phyloP scores from a whole-genome alignment of 2,113 vertebrate genomes.

The Mormyrus lacerda region DNA sequence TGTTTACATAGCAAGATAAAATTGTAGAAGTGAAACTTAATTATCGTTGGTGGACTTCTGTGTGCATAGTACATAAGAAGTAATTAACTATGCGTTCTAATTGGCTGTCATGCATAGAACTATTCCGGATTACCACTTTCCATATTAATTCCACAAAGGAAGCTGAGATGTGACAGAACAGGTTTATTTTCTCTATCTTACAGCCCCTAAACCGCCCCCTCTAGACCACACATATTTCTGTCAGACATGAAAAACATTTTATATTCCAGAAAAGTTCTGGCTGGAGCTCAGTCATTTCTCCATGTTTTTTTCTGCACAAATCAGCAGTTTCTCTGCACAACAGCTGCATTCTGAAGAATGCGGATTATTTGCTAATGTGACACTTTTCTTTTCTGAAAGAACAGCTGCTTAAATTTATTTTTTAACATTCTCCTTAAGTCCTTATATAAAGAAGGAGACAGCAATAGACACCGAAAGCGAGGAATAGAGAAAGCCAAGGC shows the following conservation, averaged over 20 bases:
- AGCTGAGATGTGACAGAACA: neutral
- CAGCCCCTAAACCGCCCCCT: neutral
- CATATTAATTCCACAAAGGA: neutral
- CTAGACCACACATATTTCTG: neutral
- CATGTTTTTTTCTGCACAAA: neutral
- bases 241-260: neutral
- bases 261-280: neutral
- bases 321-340: neutral
- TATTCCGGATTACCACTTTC: neutral
- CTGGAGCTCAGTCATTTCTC: neutral
- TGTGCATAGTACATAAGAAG: neutral
- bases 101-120: neutral
- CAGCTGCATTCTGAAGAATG: slow-evolving; percentile 9
- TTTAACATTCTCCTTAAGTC: neutral
- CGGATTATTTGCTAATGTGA: slow-evolving; percentile 15
- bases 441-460: neutral
- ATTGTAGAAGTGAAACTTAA: neutral
- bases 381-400: neutral
- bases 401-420: neutral
- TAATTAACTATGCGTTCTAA: neutral
- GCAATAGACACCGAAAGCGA: neutral
- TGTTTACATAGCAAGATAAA: neutral
- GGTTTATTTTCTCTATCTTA: neutral
- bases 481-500: neutral
- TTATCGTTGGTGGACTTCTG: neutral